These are phyloP conservation scores for Ariopsis seemanni DNA, from an alignment of 2,113 vertebrate genomes.

Conservation along the genomic window DNA sequence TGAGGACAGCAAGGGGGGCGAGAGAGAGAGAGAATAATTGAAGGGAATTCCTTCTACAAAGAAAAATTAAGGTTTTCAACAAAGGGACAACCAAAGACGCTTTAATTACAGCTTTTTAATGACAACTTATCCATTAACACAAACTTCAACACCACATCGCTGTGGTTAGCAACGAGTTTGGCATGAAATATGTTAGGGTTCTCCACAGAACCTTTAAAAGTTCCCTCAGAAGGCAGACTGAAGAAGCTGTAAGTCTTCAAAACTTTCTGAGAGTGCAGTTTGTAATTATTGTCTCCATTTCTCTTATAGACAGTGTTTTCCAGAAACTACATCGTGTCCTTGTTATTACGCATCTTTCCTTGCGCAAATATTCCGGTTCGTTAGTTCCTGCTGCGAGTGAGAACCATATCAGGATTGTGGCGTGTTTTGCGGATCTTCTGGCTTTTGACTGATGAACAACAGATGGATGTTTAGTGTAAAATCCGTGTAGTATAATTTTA, in stretches of 20 bases:
- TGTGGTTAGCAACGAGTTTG: neutral
- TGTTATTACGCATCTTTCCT: neutral
- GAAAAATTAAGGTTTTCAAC: neutral
- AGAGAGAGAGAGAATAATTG: constrained; percentile 19
- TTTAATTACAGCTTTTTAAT: too few species aligned
- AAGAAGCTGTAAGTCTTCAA: neutral
- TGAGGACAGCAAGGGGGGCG: constrained; percentile 57
- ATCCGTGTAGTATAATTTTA: constrained; percentile 21
- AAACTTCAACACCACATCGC: neutral
- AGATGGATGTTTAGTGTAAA: constrained; percentile 27
- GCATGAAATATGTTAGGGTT: neutral
- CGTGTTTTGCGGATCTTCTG: constrained; percentile 3
- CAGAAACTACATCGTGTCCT: neutral
- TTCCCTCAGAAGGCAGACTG: neutral
- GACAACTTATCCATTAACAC: neutral
- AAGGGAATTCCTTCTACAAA: neutral
- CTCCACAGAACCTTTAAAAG: neutral
- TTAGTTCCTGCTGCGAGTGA: neutral
- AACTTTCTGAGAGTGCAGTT: neutral
- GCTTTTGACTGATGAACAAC: constrained; percentile 22
- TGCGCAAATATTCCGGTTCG: constrained; percentile 27
- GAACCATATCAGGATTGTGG: constrained; percentile 2
- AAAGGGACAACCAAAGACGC: neutral
- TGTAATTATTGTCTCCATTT: neutral
- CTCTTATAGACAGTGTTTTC: neutral